These are phyloP conservation scores for Cranoglanis bouderius DNA, from an alignment of 2,113 vertebrate genomes.

Conservation along the genomic window DNA sequence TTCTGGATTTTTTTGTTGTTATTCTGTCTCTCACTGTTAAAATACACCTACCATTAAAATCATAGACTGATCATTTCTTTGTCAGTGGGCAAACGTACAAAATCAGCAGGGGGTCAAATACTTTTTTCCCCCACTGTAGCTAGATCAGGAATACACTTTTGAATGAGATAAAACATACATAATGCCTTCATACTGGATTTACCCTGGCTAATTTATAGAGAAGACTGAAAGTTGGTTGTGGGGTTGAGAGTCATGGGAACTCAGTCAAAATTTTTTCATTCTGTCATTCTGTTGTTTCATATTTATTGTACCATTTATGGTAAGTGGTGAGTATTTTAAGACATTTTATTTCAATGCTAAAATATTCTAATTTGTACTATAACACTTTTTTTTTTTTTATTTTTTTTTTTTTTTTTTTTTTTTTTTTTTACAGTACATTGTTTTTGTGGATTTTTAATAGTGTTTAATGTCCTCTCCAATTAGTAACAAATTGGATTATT, in stretches of 20 bases:
- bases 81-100: too few species aligned
- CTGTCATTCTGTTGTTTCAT: not conserved
- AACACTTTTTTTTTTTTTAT: not conserved
- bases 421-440: not conserved
- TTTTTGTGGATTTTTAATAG: not conserved
- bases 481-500: slow-evolving; percentile 28
- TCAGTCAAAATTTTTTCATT: not conserved
- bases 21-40: too few species aligned
- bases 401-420: not conserved
- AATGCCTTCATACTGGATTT: not conserved
- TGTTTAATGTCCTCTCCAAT: not conserved
- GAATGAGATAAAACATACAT: not conserved
- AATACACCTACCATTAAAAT: too few species aligned
- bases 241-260: not conserved
- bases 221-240: not conserved
- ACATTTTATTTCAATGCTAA: not conserved
- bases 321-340: not conserved
- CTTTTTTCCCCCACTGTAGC: too few species aligned
- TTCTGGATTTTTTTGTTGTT: too few species aligned
- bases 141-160: not conserved
- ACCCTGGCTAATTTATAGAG: not conserved
- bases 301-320: not conserved
- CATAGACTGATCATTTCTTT: too few species aligned
- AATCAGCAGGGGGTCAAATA: too few species aligned
- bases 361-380: not conserved